A percentile compares a stretch with the other conserved stretches of the same genome.
These are phyloP conservation scores for Microcebus lehilahytsara DNA, from an alignment of 2,113 vertebrate genomes.

Conservation along the genomic window DNA sequence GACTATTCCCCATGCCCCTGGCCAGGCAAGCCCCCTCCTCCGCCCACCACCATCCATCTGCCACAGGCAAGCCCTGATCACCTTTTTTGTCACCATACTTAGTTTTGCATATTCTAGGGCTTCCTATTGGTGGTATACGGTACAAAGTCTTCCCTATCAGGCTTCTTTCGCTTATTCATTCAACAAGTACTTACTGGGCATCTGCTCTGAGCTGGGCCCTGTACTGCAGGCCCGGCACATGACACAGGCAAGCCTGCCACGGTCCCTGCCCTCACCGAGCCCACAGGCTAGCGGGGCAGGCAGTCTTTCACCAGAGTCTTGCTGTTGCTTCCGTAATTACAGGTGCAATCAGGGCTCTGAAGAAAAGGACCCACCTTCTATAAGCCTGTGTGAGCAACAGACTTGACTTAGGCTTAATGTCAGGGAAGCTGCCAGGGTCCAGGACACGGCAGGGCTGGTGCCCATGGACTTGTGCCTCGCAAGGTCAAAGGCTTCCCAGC, in stretches of 20 bases:
- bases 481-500: neutral
- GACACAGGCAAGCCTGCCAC: neutral
- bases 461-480: too few species aligned
- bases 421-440: neutral
- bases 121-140: accelerated
- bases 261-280: neutral
- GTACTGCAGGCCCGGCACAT: neutral
- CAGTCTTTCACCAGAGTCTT: neutral
- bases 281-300: neutral
- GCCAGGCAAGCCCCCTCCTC: too few species aligned
- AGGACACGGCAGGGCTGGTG: neutral
- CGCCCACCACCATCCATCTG: accelerated
- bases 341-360: neutral
- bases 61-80: neutral
- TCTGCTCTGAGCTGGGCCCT: neutral
- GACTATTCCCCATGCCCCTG: accelerated
- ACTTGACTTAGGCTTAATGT: neutral
- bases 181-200: accelerated
- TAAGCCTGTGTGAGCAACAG: neutral
- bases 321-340: too few species aligned
- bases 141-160: too few species aligned
- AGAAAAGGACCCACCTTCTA: neutral
- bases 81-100: neutral
- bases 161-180: neutral
- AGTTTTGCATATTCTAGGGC: neutral